phyloP scores from a whole-genome alignment of 2,797 vertebrate genomes.

The Oreochromis mossambicus region DNA sequence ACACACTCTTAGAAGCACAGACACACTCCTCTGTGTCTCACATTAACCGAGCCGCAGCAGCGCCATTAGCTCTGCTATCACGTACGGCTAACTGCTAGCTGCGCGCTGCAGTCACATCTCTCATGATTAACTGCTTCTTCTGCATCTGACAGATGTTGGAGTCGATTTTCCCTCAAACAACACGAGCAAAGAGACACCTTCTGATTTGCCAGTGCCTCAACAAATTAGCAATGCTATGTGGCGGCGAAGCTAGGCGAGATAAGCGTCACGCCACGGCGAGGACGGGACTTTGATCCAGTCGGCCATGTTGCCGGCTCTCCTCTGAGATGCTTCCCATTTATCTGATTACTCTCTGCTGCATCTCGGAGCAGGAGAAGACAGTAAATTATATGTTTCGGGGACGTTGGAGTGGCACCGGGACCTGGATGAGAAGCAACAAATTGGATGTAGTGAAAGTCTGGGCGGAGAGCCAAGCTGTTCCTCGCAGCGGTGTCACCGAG shows the following conservation, averaged over 20 bases:
- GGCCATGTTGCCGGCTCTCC: slow-evolving; percentile 45
- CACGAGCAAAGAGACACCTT: slow-evolving; percentile 12
- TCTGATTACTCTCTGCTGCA: slow-evolving; percentile 52
- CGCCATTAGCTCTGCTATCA: slow-evolving; percentile 13
- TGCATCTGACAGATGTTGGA: neutral
- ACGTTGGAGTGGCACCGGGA: slow-evolving; percentile 50
- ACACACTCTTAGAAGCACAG: neutral
- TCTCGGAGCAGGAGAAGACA: slow-evolving; percentile 17
- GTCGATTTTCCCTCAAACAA: neutral
- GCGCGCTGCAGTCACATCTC: slow-evolving; percentile 3
- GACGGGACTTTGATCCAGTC: slow-evolving; percentile 44
- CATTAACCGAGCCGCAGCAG: slow-evolving; percentile 1
- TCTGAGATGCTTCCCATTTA: slow-evolving; percentile 49
- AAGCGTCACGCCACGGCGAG: slow-evolving; percentile 33
- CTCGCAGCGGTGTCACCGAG: slow-evolving; percentile 33
- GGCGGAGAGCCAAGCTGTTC: slow-evolving; percentile 44
- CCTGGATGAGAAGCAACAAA: slow-evolving; percentile 49
- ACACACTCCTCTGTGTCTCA: neutral
- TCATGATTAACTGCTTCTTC: slow-evolving; percentile 28
- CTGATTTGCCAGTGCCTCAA: slow-evolving; percentile 58
- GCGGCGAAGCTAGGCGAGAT: slow-evolving; percentile 39
- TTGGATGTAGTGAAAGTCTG: slow-evolving; percentile 52
- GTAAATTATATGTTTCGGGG: slow-evolving; percentile 47
- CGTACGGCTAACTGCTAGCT: neutral
- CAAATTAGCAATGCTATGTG: slow-evolving; percentile 69